Base-by-base conservation (phyloP, 2,888 invertebrate species). In the Teleiodes luculella region DNA sequence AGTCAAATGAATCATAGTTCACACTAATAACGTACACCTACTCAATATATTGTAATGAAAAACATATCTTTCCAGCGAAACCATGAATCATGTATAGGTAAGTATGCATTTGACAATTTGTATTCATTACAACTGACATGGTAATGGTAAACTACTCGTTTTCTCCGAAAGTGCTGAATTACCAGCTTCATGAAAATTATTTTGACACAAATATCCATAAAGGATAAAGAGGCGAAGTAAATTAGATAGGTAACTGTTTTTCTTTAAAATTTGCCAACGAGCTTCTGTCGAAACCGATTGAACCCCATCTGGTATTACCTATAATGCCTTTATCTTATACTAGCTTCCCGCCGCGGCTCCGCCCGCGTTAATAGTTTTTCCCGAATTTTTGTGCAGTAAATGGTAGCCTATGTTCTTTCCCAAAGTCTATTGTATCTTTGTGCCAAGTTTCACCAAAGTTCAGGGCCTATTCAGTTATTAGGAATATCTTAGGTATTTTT, bases 191-290 rank as follows among this genome's bases (percentile, higher is more conserved):
- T 8, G 63, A 60, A 64, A 70, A 75, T 68, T 56, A 60, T 57
- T 53, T 56, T 54, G 64, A 66, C 68, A 67, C 45, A 67, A 58
- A 63, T 65, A 54, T 35, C 43, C 45, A 46, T 56, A n/a, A 41
- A 58, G 57, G 61, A 60, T 58, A 58, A 56, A 18, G 14, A 59
- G 57, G 57, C n/a, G n/a, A n/a, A n/a, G n/a, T n/a, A n/a, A n/a
- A n/a, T 57, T 54, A 60, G 52, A 35, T 47, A 63, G 37, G 57
- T 66, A 66, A 63, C 39, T 64, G 59, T 54, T 56, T 65, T 54
- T 57, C 54, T 48, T 47, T 14, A 6, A 54, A 57, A 58, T 59
- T 56, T 59, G 62, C 64, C 70, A 67, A 64, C 71, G 63, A 61
- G 65, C 68, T 55, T 58, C 60, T 57, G 6, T 58, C 56, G 45